Conservation (phyloP, 2,888 invertebrate genomes). For the Coleophora flavipennella region DNA sequence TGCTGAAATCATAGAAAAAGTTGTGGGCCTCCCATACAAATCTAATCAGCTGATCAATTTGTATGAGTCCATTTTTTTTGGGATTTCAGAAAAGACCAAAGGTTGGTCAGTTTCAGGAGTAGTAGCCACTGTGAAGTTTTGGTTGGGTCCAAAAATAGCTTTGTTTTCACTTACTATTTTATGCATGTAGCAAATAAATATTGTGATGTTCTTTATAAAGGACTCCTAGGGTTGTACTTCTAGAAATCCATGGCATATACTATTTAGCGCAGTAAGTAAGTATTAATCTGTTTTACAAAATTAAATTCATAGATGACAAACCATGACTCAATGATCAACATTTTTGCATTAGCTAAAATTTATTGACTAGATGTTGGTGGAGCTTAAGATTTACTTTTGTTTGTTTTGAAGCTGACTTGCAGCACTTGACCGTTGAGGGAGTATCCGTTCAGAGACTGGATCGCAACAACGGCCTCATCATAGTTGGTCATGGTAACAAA, state of each 20-base stretch:
- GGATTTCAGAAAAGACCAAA: no score
- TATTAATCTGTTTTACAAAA: no score
- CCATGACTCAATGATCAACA: slow-evolving; percentile 69
- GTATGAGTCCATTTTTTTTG: no score
- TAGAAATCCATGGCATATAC: slow-evolving; percentile 31
- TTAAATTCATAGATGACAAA: slow-evolving; percentile 48
- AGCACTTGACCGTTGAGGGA: slow-evolving; percentile 95
- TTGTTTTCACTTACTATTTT: no score
- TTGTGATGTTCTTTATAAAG: neutral
- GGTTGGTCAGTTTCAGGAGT: no score
- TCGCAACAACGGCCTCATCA: slow-evolving; percentile 96
- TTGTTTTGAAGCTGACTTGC: slow-evolving; percentile 98
- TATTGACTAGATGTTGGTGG: slow-evolving; percentile 64
- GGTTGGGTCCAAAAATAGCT: no score
- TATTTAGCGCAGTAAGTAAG: neutral
- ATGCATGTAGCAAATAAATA: no score
- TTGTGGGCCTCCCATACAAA: no score
- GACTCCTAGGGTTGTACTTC: slow-evolving; percentile 39
- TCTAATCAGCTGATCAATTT: no score
- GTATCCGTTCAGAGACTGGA: slow-evolving; percentile 96
- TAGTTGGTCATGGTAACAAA: slow-evolving; percentile 99
- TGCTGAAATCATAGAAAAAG: no score
- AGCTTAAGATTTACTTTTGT: slow-evolving; percentile 83
- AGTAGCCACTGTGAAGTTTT: no score
- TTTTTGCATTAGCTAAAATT: slow-evolving; percentile 71